phyloP scores from a whole-genome alignment of 1,140 invertebrate genomes.

The Coptotermes formosanus region DNA sequence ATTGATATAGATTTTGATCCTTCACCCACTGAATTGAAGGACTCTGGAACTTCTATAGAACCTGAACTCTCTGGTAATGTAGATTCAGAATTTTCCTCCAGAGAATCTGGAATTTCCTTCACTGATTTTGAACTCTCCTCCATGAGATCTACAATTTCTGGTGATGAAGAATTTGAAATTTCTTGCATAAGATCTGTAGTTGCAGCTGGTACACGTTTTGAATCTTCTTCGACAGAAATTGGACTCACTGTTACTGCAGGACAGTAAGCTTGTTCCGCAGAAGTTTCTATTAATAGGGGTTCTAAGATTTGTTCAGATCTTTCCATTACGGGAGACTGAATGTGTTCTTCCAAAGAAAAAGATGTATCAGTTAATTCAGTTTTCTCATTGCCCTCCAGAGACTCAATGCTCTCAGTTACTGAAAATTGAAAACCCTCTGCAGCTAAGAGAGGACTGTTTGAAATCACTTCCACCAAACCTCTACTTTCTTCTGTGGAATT shows the following conservation, averaged over 20 bases:
- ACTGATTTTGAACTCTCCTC: neutral
- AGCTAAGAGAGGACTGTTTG: neutral
- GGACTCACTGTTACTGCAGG: no score
- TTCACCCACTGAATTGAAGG: neutral
- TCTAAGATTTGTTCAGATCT: neutral
- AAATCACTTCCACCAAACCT: neutral
- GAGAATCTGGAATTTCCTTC: neutral
- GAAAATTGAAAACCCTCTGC: neutral
- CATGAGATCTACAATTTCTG: neutral
- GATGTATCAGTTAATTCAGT: neutral
- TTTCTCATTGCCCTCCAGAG: neutral
- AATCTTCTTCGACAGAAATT: neutral
- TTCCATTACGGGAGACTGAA: neutral
- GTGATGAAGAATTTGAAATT: neutral
- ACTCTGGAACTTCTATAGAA: neutral
- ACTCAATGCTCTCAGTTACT: neutral
- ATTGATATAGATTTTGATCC: neutral
- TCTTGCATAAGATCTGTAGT: neutral
- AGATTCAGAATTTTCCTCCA: neutral
- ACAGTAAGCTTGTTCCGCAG: no score
- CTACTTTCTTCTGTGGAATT: neutral
- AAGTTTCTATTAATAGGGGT: neutral
- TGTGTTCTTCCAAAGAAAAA: neutral
- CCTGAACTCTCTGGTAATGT: neutral
- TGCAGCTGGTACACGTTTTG: neutral